A percentile compares a stretch with the other conserved stretches of the same genome.
phyloP scores from a whole-genome alignment of 2,888 invertebrate species.

The Bibio marci region DNA sequence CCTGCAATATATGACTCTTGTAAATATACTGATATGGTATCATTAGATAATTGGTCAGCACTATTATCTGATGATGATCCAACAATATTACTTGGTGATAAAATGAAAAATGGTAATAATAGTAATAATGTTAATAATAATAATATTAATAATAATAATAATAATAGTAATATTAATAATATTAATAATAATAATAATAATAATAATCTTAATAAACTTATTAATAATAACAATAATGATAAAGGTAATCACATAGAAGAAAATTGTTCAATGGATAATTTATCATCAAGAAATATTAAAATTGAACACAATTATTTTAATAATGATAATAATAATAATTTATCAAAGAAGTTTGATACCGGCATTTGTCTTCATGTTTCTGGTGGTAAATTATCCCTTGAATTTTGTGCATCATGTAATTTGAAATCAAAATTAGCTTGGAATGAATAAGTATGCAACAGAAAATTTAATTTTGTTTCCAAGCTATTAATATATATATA shows the following conservation, averaged over 20 bases:
- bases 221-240: neutral
- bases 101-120: slow-evolving; percentile 4
- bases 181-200: too few species aligned
- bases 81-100: neutral
- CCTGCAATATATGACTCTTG: slow-evolving; percentile 1
- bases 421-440: slow-evolving; percentile 25
- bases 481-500: too few species aligned
- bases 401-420: slow-evolving; percentile 38
- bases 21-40: slow-evolving; percentile 1
- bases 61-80: slow-evolving; percentile 4
- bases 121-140: slow-evolving; percentile 8
- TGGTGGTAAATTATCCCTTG: slow-evolving; percentile 35
- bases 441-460: too few species aligned
- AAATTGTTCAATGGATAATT: too few species aligned
- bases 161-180: too few species aligned
- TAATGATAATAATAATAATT: slow-evolving; percentile 6
- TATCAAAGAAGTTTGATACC: slow-evolving; percentile 8
- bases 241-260: slow-evolving; percentile 1
- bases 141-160: too few species aligned
- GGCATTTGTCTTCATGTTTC: slow-evolving; percentile 41
- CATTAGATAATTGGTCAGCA: slow-evolving; percentile 13
- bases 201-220: too few species aligned
- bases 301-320: slow-evolving; percentile 14
- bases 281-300: too few species aligned
- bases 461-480: too few species aligned